phyloP scores from a whole-genome alignment of 2,888 invertebrate genomes.

The Nesidiocoris tenuis region DNA sequence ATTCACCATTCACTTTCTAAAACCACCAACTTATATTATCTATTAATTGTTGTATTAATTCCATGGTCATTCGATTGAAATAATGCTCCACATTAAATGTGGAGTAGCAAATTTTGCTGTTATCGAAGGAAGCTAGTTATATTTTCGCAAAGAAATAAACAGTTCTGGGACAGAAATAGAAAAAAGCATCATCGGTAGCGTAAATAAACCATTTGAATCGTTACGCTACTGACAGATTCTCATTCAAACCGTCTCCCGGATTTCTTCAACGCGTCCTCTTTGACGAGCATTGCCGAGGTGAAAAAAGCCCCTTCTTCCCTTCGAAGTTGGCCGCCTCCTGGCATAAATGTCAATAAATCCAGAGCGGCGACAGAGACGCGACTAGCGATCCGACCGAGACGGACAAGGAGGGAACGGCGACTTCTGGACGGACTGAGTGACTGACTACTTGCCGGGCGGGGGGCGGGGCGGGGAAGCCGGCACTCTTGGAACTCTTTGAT shows the following conservation, averaged over 20 bases:
- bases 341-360: slow-evolving; percentile 40
- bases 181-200: too few relatives aligned
- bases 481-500: slow-evolving; percentile 11
- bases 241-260: slow-evolving; percentile 17
- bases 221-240: slow-evolving; percentile 18
- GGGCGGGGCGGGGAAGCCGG: slow-evolving; percentile 1
- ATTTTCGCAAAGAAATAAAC: too few relatives aligned
- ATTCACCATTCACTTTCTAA: too few relatives aligned
- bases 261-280: not conserved
- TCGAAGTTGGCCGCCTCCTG: slow-evolving; percentile 2
- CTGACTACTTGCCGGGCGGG: not conserved
- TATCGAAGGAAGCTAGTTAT: too few relatives aligned
- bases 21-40: too few relatives aligned
- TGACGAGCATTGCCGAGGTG: not conserved
- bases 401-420: not conserved
- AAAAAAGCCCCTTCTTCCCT: slow-evolving; percentile 13
- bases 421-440: not conserved
- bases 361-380: not conserved
- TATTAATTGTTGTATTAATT: too few relatives aligned
- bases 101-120: too few relatives aligned
- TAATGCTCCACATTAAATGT: too few relatives aligned
- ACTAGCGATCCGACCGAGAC: not conserved
- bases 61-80: too few relatives aligned
- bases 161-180: too few relatives aligned
- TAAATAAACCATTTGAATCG: slow-evolving; percentile 20